Base-by-base conservation (phyloP, 2,888 invertebrate genomes). In the Sarcophaga carnaria region DNA sequence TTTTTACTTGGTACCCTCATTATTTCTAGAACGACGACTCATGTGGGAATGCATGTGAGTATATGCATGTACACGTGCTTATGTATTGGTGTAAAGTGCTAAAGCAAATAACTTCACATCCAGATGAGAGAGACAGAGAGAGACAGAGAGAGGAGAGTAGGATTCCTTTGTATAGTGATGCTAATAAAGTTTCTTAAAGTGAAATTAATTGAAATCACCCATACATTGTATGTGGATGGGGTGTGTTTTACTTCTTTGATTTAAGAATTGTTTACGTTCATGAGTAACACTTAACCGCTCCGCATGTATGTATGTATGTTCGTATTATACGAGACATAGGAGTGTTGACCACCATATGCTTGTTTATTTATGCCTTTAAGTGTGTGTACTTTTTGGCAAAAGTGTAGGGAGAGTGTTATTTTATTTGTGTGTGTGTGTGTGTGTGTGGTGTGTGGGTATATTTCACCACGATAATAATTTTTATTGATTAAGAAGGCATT, bases 391-490 rank as follows among this genome's bases (percentile, higher is more conserved):
- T 17, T 54, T 5, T 54, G 4, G 14, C 17, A 54, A 54, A 4
- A 54, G 54, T 12, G 54, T 37, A 14, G 54, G 14, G 4, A 54
- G 54, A 54, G 54, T 14, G 54, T 54, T 12, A 54, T 54, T 54
- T 17, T 54, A 37, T 80, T 4, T 67, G 45, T 59, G 11, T 71
- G 54, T n/a, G 64, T 72, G 20, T 20, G 20, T 20, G 20, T 20
- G 20, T 20, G 20, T 20, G 47, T 20, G 37, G 27, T 71, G 25
- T 76, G 54, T 49, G 8, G 37, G 11, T 76, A 12, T 77, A 74
- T 85, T 76, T 72, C 54, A 67, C 60, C 76, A 78, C 74, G 69
- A 63, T 69, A 74, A 83, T 74, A 77, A 83, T 54, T 63, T 25
- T 78, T 80, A 80, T 86, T 78, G 67, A 80, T 64, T 64, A 76